A percentile compares a stretch with the other conserved stretches of the same genome.
phyloP scores from a whole-genome alignment of 2,888 invertebrate species.

The Macrophya alboannulata region DNA sequence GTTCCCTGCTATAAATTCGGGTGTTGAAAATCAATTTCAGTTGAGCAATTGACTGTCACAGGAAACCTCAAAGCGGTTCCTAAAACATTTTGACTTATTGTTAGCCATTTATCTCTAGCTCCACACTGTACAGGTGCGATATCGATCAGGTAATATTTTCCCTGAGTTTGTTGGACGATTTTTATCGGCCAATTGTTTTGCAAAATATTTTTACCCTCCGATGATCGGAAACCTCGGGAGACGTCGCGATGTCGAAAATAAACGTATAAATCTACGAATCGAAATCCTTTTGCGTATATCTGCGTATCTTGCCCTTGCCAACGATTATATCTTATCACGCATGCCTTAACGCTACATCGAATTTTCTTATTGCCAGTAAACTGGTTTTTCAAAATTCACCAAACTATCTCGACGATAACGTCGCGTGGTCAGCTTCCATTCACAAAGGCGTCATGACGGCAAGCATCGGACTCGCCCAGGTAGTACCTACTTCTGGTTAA shows the following conservation, averaged over 20 bases:
- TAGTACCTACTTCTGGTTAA: conserved; percentile 41
- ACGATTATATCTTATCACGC: not conserved
- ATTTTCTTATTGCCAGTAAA: not conserved
- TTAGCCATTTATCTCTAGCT: not conserved
- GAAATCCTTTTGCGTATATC: not conserved
- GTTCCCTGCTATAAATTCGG: not conserved
- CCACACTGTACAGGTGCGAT: not conserved
- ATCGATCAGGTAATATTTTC: not conserved
- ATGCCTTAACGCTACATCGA: conserved; percentile 12
- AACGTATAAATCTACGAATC: not conserved
- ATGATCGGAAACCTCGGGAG: not conserved
- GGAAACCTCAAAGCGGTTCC: not conserved
- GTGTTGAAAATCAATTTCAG: conserved; percentile 29
- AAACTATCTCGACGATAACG: conserved; percentile 19
- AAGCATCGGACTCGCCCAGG: conserved; percentile 40
- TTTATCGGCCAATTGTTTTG: not conserved
- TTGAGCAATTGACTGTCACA: conserved; percentile 31
- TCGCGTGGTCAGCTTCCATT: conserved; percentile 53
- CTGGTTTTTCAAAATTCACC: not conserved
- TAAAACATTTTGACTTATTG: conserved; percentile 18
- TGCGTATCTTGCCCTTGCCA: not conserved
- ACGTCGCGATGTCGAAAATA: not conserved
- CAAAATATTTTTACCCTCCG: not conserved
- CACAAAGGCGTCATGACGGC: conserved; percentile 26
- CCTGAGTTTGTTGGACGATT: not conserved